Conservation (phyloP, 2,113 vertebrate genomes). For the Sorex araneus region DNA sequence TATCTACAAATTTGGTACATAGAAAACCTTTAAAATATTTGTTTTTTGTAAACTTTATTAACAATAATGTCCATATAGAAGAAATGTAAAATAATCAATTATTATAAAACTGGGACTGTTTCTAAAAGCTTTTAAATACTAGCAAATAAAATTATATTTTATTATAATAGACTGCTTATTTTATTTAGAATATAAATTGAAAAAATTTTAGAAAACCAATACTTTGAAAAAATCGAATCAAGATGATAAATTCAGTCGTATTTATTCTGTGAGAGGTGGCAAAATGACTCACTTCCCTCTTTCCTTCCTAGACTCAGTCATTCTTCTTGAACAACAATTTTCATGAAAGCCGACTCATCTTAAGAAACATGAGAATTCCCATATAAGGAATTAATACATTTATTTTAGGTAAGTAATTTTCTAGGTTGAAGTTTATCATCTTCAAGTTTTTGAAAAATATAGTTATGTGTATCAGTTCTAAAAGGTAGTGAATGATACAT, state of each 20-base stretch:
- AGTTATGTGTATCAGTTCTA: background rate
- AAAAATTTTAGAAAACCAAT: background rate
- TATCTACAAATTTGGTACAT: conserved; percentile 8
- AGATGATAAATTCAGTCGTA: conserved; percentile 43
- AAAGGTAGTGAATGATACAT: too few relatives aligned
- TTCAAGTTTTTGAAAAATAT: background rate
- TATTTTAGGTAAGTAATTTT: background rate
- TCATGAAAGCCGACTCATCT: conserved; percentile 35
- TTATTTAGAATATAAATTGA: conserved; percentile 25
- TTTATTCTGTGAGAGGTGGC: conserved; percentile 22
- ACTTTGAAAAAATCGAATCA: conserved; percentile 28
- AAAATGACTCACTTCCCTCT: conserved; percentile 58
- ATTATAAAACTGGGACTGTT: background rate
- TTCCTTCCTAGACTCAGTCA: conserved; percentile 41
- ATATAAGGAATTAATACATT: background rate
- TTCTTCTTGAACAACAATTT: conserved; percentile 41
- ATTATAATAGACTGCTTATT: background rate
- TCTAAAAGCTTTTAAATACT: background rate
- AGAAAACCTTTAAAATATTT: background rate
- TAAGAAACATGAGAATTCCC: background rate
- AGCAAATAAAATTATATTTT: background rate
- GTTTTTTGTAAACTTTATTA: background rate
- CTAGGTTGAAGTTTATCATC: conserved; percentile 38
- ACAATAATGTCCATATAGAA: conserved; percentile 1
- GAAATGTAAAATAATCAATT: conserved; percentile 26